A percentile compares a stretch with the other conserved stretches of the same genome.
Conservation (phyloP, 2,113 vertebrate genomes). For the Eira barbara region DNA sequence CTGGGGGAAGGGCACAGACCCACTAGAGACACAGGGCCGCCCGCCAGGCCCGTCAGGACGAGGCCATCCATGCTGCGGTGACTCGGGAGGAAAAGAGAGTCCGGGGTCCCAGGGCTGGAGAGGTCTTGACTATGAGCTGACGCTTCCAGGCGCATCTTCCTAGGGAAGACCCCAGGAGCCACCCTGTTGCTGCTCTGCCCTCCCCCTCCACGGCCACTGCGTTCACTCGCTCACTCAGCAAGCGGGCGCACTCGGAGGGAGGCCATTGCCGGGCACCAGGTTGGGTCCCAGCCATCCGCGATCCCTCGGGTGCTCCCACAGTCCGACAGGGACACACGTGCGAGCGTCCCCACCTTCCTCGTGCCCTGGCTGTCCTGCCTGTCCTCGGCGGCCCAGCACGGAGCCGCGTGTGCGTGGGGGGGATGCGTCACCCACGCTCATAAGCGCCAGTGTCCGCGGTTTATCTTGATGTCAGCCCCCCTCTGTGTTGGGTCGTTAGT, state of each 20-base stretch:
- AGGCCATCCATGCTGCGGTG: fast-evolving
- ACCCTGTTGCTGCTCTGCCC: fast-evolving
- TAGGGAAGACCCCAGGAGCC: fast-evolving
- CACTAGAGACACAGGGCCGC: background rate
- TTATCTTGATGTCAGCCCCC: too few relatives aligned
- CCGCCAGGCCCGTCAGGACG: fast-evolving
- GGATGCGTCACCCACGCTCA: fast-evolving
- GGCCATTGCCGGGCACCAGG: fast-evolving
- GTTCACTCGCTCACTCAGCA: background rate
- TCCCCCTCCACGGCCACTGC: background rate
- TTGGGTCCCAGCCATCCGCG: fast-evolving
- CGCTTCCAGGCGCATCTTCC: fast-evolving
- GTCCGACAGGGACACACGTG: fast-evolving
- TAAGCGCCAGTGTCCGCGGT: fast-evolving
- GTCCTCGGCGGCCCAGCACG: fast-evolving
- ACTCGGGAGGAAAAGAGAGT: too few relatives aligned
- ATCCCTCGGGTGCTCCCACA: fast-evolving
- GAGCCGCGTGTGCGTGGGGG: fast-evolving
- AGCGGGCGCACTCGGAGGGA: fast-evolving
- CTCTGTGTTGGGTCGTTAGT: background rate
- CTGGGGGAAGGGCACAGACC: fast-evolving
- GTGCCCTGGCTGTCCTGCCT: fast-evolving
- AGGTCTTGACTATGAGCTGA: background rate
- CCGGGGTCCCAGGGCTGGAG: background rate
- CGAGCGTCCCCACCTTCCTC: fast-evolving